phyloP scores from a whole-genome alignment of 2,113 vertebrate species.

The Copsychus sechellarum region DNA sequence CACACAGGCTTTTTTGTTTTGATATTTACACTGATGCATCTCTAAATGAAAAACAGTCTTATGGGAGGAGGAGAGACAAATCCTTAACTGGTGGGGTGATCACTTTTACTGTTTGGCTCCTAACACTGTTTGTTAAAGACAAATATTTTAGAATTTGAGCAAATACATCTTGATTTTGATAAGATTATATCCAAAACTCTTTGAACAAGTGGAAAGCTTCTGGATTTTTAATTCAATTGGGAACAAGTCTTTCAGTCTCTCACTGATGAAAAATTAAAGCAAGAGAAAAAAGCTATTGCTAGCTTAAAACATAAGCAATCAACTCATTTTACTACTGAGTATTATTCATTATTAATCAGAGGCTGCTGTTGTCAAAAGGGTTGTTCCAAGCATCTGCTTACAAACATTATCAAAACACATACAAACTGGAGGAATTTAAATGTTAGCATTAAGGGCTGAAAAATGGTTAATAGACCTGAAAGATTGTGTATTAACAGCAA shows the following conservation, averaged over 20 bases:
- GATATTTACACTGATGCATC: background rate
- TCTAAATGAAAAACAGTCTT: background rate
- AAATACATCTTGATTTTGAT: background rate
- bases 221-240: background rate
- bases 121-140: background rate
- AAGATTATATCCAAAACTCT: background rate
- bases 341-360: background rate
- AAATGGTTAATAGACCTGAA: background rate
- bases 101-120: background rate
- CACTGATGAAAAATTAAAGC: background rate
- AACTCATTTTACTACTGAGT: background rate
- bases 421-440: background rate
- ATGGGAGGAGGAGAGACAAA: background rate
- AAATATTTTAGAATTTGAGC: background rate
- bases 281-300: background rate
- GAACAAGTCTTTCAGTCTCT: background rate
- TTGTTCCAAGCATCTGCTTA: background rate
- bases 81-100: background rate
- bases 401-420: background rate
- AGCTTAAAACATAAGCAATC: background rate
- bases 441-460: background rate
- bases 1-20: background rate
- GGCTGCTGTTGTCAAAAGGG: background rate
- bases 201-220: background rate
- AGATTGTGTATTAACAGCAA: background rate